A percentile compares a stretch with the other conserved stretches of the same genome.
These are phyloP conservation scores for Sepioteuthis lessoniana DNA, from an alignment of 2,888 invertebrate genomes.

Conservation along the genomic window DNA sequence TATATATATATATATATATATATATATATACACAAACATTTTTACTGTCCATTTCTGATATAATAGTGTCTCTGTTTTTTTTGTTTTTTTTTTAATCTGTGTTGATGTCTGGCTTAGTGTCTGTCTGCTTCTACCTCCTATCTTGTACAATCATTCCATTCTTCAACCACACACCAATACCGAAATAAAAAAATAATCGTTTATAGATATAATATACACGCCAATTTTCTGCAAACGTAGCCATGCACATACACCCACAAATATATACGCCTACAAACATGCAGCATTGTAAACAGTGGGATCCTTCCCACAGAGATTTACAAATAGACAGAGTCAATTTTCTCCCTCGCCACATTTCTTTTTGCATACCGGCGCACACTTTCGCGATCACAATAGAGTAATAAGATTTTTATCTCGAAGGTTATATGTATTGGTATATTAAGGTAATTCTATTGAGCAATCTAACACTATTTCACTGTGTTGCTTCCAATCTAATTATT, in stretches of 20 bases:
- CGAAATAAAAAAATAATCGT: not conserved
- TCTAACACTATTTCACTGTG: not conserved
- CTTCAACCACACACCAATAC: not conserved
- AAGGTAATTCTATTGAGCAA: constrained; percentile 21
- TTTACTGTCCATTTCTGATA: too few species aligned
- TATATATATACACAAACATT: too few species aligned
- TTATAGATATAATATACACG: not conserved
- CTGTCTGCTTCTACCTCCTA: not conserved
- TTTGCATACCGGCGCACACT: not conserved
- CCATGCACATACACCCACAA: not conserved
- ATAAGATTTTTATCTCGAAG: constrained; percentile 9
- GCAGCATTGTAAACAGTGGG: too few species aligned
- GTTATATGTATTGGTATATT: constrained; percentile 33
- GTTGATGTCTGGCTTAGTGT: too few species aligned
- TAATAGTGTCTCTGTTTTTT: too few species aligned
- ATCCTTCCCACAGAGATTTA: not conserved
- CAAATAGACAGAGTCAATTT: not conserved
- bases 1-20: too few species aligned
- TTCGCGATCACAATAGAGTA: not conserved
- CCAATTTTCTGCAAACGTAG: not conserved
- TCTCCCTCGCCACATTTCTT: not conserved
- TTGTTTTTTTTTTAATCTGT: too few species aligned
- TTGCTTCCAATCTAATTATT: not conserved
- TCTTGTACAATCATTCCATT: not conserved
- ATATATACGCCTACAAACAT: not conserved